Conservation (phyloP, 2,797 vertebrate species). For the Dicrostonyx torquatus region DNA sequence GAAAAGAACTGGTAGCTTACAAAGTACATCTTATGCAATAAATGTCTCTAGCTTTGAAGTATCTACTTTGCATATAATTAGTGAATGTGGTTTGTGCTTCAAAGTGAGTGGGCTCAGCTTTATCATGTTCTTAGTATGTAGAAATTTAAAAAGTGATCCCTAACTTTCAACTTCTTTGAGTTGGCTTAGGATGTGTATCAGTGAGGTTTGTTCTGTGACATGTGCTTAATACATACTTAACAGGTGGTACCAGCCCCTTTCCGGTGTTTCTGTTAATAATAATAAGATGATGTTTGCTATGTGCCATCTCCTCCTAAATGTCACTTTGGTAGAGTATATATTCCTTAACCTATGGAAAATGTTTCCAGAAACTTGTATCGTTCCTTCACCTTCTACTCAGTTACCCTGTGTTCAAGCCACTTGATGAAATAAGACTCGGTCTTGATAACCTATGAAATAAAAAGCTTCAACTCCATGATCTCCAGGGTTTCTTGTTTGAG, state of each 20-base stretch:
- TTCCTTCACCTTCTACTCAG: neutral
- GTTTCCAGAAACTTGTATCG: neutral
- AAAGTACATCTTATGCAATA: neutral
- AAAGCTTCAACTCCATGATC: conserved; percentile 3
- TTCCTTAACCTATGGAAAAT: conserved; percentile 25
- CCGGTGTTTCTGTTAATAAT: neutral
- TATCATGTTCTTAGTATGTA: neutral
- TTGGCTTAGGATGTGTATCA: neutral
- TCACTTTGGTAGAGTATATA: neutral
- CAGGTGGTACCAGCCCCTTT: neutral
- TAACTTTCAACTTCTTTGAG: conserved; percentile 1
- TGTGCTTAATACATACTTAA: neutral
- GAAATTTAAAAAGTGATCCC: neutral
- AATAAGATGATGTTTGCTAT: neutral
- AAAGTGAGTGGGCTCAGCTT: neutral
- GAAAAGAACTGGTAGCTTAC: neutral
- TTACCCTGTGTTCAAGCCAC: neutral
- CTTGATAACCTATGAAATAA: conserved; percentile 24
- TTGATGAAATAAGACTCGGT: neutral
- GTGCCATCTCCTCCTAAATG: neutral
- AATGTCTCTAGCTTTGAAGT: neutral
- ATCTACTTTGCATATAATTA: neutral
- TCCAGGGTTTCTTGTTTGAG: conserved; percentile 29
- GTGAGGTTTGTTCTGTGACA: neutral
- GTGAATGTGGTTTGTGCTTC: neutral